phyloP scores from a whole-genome alignment of 2,888 invertebrate genomes.

The Cataglyphis altisquamis region DNA sequence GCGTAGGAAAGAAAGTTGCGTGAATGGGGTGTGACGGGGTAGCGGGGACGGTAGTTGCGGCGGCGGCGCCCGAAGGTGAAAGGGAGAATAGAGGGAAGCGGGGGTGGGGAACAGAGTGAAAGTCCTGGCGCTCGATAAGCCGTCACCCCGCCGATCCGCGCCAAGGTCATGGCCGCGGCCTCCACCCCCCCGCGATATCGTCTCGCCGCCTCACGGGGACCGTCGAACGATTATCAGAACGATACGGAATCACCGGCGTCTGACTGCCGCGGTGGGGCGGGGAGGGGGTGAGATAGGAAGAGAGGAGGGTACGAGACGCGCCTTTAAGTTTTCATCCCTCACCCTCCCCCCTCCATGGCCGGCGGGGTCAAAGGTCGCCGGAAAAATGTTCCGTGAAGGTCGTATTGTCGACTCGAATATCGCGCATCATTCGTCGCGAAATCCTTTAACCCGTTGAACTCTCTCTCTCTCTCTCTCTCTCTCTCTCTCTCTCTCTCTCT shows the following conservation, averaged over 20 bases:
- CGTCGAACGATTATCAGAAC: conserved; percentile 79
- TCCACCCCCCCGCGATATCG: conserved; percentile 69
- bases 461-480: no score
- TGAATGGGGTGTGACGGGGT: conserved; percentile 79
- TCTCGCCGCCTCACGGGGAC: conserved; percentile 66
- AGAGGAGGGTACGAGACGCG: conserved; percentile 23
- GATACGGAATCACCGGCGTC: conserved; percentile 79
- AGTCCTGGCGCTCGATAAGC: conserved; percentile 85
- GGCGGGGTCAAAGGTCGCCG: conserved; percentile 70
- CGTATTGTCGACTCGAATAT: conserved; percentile 40
- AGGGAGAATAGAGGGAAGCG: conserved; percentile 80
- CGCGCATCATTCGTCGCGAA: conserved; percentile 28
- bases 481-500: no score
- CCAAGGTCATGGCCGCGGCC: conserved; percentile 85
- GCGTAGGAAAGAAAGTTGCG: conserved; percentile 75
- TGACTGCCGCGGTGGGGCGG: conserved; percentile 54
- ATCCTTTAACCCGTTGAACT: conserved; percentile 13
- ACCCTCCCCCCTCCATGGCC: conserved; percentile 17
- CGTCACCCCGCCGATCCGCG: conserved; percentile 65
- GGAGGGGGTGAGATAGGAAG: neutral
- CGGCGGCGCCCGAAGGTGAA: conserved; percentile 45
- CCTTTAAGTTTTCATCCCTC: conserved; percentile 45
- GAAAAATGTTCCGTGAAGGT: conserved; percentile 37
- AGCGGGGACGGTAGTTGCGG: conserved; percentile 56
- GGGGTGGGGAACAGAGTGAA: conserved; percentile 77